These are phyloP conservation scores for Scaptodrosophila lebanonensis DNA, from an alignment of 1,140 invertebrate species.

Conservation along the genomic window DNA sequence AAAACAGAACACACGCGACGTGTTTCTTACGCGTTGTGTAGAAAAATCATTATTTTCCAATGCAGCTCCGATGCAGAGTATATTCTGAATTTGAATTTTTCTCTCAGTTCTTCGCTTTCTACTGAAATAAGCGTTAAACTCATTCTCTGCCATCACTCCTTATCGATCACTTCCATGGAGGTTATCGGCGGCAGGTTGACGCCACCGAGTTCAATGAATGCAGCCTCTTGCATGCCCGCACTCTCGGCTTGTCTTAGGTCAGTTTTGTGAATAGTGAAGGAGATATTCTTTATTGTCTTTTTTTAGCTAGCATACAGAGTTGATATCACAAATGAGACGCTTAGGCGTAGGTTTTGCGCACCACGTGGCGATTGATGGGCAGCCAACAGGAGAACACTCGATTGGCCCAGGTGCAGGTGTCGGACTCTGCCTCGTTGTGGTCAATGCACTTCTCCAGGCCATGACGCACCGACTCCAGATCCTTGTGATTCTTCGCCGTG, in stretches of 20 bases:
- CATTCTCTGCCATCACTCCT: too few species aligned
- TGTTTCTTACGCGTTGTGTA: too few species aligned
- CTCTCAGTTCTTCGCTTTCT: too few species aligned
- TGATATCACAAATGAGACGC: neutral
- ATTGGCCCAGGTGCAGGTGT: conserved; percentile 61
- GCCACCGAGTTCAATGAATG: conserved; percentile 54
- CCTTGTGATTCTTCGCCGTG: conserved; percentile 38
- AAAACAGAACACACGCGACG: too few species aligned
- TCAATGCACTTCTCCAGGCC: conserved; percentile 72
- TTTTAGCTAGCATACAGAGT: neutral
- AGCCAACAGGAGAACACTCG: conserved; percentile 73
- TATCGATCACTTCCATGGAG: too few species aligned
- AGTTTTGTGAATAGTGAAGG: too few species aligned
- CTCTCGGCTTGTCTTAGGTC: conserved; percentile 33
- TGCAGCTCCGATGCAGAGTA: too few species aligned
- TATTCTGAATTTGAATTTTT: too few species aligned
- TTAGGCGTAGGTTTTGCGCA: conserved; percentile 51
- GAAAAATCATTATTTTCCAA: too few species aligned
- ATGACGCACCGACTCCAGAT: conserved; percentile 48
- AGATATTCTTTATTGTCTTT: neutral
- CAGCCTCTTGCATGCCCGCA: neutral
- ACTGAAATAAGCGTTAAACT: too few species aligned
- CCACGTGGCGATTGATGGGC: conserved; percentile 64
- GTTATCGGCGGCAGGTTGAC: conserved; percentile 51
- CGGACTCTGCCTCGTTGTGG: conserved; percentile 68